Base-by-base conservation (phyloP, 2,888 invertebrate species). In the Nymphalis c-album region DNA sequence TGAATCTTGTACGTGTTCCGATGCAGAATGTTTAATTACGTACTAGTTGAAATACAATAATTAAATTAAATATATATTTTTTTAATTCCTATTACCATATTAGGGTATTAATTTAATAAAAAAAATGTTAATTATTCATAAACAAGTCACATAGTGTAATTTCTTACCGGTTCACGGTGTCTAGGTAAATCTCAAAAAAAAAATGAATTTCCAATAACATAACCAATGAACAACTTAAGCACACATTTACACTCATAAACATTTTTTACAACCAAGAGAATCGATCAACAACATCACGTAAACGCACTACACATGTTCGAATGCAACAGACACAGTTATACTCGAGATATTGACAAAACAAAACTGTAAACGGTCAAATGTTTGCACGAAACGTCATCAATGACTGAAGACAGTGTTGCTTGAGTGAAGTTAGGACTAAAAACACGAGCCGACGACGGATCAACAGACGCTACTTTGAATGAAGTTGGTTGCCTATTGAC, bases 281-380 rank as follows among this genome's bases (percentile, higher is more conserved):
- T 45, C 61, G 53, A 60, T 60, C 31, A 59, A 67, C 26, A 69
- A 64, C 65, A 64, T 57, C 59, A 50, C 60, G 48, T 60, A 53
- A 48, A 63, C 16, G 60, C 66, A 73, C 65, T 60, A 71, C 71
- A 73, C 63, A 62, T 63, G 69, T 59, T 58, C 48, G 55, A 63
- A 68, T 50, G 60, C 60, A 70, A 61, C 67, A 59, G 68, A 71
- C 73, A 75, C 76, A 73, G 71, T 74, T 67, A 55, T 58, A 53
- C 73, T 66, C 73, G 75, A 77, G 76, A 74, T 89, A 90, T 90
- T 88, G 87, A 90, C 88, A 87, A 86, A 90, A 89, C 90, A 87
- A 85, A 68, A 83, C 78, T 80, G 76, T 77, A 79, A 80, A 81
- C 83, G 76, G 79, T 80, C 80, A 80, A 85, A 84, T 85, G 85